Evolutionary conservation across 2,888 invertebrate genomes (phyloP), one percentile per base, ranked within the genome.

Genomic region (Pterostichus madidus): DNA sequence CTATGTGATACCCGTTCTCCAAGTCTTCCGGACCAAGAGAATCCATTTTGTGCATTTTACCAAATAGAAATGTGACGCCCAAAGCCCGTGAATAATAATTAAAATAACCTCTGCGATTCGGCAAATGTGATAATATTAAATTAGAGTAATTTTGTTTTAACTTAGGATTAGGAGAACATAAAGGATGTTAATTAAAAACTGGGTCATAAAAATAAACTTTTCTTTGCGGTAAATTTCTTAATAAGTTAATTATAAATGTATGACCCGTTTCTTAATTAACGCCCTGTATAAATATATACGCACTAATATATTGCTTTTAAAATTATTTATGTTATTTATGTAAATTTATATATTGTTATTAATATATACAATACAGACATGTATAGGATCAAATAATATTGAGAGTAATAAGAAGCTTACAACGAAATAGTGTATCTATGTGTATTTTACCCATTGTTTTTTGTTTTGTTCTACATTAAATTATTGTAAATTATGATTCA

Each of bases 1-100:
- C 75, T 75, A 44, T 81, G 81, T 81, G 81, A 81, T 81, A 81
- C 61, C 80, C 61, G 61, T 80, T 75, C 59, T 81, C 81, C 81
- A 81, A 75, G 81, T 81, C 81, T 81, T 81, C 81, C 81, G 75
- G 81, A 75, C 81, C 75, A 75, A 81, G 75, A 81, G 81, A 81
- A 81, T 81, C 81, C 75, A 75, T 64, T 64, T 32, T n/a, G 64
- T 32, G 52, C 31, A 75, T 75, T 64, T 75, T 52, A 75, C 75
- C 75, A 75, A 80, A 71, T 73, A 56, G 53, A 71, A 71, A 80
- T 61, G 61, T 78, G 31, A 61, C 46, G 80, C 71, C 53, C 71
- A 52, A n/a, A 39, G 80, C 71, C 80, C 73, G 53, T 39, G 71
- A 71, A 78, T 78, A 61, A 78, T 39, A 13, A 78, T 39, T 39